These are phyloP conservation scores for Poecilia picta DNA, from an alignment of 2,797 vertebrate species.

Conservation along the genomic window DNA sequence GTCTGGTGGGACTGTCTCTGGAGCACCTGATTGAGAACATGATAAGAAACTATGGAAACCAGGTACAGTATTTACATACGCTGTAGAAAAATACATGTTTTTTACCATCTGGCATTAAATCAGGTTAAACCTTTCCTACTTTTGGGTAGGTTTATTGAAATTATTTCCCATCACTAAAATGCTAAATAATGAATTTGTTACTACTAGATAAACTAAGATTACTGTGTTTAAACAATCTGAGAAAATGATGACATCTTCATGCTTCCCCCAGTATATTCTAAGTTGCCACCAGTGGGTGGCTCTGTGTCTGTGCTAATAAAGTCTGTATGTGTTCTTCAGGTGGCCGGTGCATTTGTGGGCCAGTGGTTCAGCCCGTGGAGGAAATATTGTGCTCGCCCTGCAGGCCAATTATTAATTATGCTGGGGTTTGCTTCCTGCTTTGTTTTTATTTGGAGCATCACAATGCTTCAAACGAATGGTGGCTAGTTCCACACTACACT, in stretches of 20 bases:
- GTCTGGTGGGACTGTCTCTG: slow-evolving; percentile 44
- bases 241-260: not conserved
- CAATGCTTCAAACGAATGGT: not conserved
- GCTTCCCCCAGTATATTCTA: too few species aligned
- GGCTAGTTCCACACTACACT: not conserved
- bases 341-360: too few species aligned
- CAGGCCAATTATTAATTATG: too few species aligned
- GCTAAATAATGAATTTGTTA: not conserved
- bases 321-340: too few species aligned
- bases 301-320: too few species aligned
- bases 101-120: not conserved
- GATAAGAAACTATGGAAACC: not conserved
- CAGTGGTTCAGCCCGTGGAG: too few species aligned
- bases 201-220: not conserved
- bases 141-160: not conserved
- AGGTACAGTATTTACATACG: not conserved
- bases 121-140: not conserved
- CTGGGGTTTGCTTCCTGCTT: too few species aligned
- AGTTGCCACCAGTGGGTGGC: too few species aligned
- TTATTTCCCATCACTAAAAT: not conserved
- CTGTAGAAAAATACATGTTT: not conserved
- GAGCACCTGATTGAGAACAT: slow-evolving; percentile 60
- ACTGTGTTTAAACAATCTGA: not conserved
- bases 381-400: too few species aligned
- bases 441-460: too few species aligned